Percentiles rank a stretch among this genome's conserved stretches.
These are phyloP conservation scores for Styela plicata DNA, from an alignment of 23 tunicate genomes.

Conservation along the genomic window DNA sequence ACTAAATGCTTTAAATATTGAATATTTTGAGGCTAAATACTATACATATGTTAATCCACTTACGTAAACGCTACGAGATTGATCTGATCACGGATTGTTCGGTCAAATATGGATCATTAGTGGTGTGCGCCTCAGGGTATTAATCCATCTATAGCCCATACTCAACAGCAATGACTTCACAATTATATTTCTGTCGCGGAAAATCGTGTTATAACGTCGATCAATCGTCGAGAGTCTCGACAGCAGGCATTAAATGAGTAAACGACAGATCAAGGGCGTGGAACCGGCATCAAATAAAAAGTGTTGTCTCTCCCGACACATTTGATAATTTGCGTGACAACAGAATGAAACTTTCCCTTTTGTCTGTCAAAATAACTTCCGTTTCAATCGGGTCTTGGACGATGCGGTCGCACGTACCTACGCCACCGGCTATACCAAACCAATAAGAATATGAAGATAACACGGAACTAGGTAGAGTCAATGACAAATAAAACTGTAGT, in stretches of 20 bases:
- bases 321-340: neutral
- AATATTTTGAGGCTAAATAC: too few species aligned
- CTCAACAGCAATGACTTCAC: too few species aligned
- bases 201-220: slow-evolving; percentile 12
- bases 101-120: too few species aligned
- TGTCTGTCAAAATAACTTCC: neutral
- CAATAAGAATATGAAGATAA: too few species aligned
- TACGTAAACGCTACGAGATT: neutral
- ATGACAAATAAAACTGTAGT: too few species aligned
- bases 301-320: neutral
- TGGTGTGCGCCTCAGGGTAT: too few species aligned
- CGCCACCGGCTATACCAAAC: too few species aligned
- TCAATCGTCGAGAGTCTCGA: neutral
- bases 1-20: too few species aligned
- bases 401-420: neutral
- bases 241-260: neutral
- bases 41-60: neutral
- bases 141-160: too few species aligned
- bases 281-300: neutral
- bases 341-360: neutral
- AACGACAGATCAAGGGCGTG: neutral
- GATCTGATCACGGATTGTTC: too few species aligned
- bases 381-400: neutral
- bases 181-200: neutral
- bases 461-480: too few species aligned